Conservation (phyloP, 1,140 invertebrate genomes). For the Manduca sexta region DNA sequence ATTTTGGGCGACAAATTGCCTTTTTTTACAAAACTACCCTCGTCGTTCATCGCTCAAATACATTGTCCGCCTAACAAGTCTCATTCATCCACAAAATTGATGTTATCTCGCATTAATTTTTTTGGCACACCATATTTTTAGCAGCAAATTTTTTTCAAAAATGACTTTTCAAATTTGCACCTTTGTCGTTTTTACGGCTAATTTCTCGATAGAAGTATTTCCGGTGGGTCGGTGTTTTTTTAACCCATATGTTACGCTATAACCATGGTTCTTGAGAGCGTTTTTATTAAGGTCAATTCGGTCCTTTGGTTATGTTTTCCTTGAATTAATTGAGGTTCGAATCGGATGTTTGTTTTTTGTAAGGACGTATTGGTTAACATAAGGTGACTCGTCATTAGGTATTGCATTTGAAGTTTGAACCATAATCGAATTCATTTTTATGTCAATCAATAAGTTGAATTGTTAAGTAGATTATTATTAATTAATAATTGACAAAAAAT, state of each 20-base stretch:
- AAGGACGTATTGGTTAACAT: background rate
- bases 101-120: slow-evolving; percentile 50
- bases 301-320: background rate
- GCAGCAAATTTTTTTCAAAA: too few relatives aligned
- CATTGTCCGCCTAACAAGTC: too few relatives aligned
- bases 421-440: too few relatives aligned
- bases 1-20: too few relatives aligned
- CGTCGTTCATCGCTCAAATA: too few relatives aligned
- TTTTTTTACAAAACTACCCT: too few relatives aligned
- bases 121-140: slow-evolving; percentile 30
- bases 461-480: too few relatives aligned
- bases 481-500: too few relatives aligned
- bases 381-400: too few relatives aligned
- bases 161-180: slow-evolving; percentile 52
- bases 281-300: background rate
- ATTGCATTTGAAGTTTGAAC: too few relatives aligned
- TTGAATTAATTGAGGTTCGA: background rate
- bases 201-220: slow-evolving; percentile 47
- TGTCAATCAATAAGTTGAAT: too few relatives aligned
- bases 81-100: slow-evolving; percentile 24
- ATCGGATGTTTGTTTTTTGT: too few relatives aligned
- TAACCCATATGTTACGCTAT: slow-evolving; percentile 7
- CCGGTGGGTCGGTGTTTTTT: slow-evolving; percentile 6
- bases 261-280: slow-evolving; percentile 5
- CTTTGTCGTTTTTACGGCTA: slow-evolving; percentile 44